Evolutionary conservation across 2,113 vertebrate species (phyloP).

Genomic region (Stegastes partitus): DNA sequence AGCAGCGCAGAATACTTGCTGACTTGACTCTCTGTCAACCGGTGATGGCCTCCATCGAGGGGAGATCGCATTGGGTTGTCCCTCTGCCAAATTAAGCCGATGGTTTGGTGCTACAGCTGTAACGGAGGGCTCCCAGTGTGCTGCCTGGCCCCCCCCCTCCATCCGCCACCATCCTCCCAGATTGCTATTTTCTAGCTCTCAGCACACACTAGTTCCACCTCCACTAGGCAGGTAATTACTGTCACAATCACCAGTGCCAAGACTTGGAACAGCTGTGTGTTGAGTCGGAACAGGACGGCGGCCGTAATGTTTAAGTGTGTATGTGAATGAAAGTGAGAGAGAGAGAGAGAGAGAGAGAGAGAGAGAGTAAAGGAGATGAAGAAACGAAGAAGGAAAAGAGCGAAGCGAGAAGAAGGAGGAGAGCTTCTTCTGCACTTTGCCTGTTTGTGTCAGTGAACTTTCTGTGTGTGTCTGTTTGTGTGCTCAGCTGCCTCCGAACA

Average conservation of each 20-base stretch:
- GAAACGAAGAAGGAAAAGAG: background rate
- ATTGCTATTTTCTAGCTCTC: constrained; percentile 55
- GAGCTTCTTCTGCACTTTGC: constrained; percentile 42
- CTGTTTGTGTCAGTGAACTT: constrained; percentile 42
- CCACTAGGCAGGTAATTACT: constrained; percentile 72
- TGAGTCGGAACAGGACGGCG: constrained; percentile 11
- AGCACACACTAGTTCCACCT: constrained; percentile 47
- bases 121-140: constrained; percentile 31
- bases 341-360: background rate
- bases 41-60: background rate
- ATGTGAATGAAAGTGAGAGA: constrained; percentile 22
- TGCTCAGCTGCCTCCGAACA: constrained; percentile 42
- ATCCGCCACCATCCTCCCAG: constrained; percentile 37
- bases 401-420: background rate
- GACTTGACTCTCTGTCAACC: constrained; percentile 36
- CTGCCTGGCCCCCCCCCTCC: constrained; percentile 8
- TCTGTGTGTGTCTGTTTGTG: constrained; percentile 2
- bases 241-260: constrained; percentile 57
- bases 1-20: constrained; percentile 24
- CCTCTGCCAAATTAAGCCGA: constrained; percentile 50
- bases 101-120: constrained; percentile 29
- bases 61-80: constrained; percentile 7
- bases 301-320: constrained; percentile 41
- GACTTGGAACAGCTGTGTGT: constrained; percentile 57
- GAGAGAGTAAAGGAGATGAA: background rate